A percentile compares a stretch with the other conserved stretches of the same genome.
Conservation (phyloP, 1,140 invertebrate species). For the Neodiprion virginianus region DNA sequence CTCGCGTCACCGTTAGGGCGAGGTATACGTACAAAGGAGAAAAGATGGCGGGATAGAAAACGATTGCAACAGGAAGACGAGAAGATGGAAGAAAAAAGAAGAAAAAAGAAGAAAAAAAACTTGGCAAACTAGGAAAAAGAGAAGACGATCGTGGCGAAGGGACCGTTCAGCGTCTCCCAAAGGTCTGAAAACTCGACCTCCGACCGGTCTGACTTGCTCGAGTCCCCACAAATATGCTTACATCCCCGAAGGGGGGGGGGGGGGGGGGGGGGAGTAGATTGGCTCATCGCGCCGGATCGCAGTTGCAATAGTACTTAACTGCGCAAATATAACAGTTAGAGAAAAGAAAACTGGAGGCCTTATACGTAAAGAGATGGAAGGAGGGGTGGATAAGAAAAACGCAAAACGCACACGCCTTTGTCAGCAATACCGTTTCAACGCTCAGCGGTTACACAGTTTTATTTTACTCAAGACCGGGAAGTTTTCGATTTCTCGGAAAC, state of each 20-base stretch:
- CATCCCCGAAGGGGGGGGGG: background rate
- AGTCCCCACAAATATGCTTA: background rate
- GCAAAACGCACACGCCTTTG: background rate
- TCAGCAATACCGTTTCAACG: background rate
- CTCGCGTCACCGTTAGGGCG: conserved; percentile 38
- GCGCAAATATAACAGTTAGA: background rate
- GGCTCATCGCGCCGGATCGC: background rate
- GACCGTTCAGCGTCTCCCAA: background rate
- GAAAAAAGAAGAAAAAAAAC: background rate
- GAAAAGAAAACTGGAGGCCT: too few relatives aligned
- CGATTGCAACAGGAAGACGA: background rate
- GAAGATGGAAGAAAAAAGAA: background rate
- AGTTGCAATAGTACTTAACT: background rate
- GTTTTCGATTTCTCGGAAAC: background rate
- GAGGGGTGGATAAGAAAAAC: background rate
- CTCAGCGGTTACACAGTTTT: background rate
- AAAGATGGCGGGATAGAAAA: conserved; percentile 8
- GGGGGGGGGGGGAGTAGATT: background rate
- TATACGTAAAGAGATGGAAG: background rate
- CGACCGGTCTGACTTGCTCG: background rate
- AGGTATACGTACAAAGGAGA: conserved; percentile 11
- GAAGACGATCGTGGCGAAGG: background rate
- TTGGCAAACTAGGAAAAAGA: background rate
- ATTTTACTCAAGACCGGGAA: background rate
- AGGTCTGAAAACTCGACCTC: background rate